Base-by-base conservation (phyloP, 2,113 vertebrate species). In the Scolopax mira region DNA sequence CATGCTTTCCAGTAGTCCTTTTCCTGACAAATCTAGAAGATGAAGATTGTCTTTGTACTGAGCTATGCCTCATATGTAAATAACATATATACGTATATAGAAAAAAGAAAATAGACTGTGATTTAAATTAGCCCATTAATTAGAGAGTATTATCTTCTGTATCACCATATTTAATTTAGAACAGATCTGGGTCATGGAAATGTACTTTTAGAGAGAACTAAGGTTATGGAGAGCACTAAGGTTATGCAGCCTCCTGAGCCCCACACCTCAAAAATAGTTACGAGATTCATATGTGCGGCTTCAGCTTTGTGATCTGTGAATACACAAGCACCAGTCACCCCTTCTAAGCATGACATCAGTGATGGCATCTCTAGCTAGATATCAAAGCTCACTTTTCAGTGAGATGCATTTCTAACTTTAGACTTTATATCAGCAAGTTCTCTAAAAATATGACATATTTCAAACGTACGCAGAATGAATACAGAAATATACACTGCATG, bases 401-500 rank as follows among this genome's bases (percentile, higher is more conserved):
- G 91, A 96, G 79, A 79, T 80, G 41, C 23, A 39, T 79, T 93
- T 93, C 93, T 89, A 93, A 94, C 62, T 94, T 95, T 95, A 95
- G 93, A 79, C 23, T 65, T 49, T 89, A 16, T 79, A 85, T 71
- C 62, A 93, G 71, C 67, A 92, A 61, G 79, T 93, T 93, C 62
- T 91, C 85, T 91, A 88, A 91, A 93, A 94, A 79, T 74, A 72
- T 39, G 30, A 58, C 54, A 52, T 89, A 84, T 90, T 91, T 93
- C 71, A 89, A 54, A 82, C 1, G 0, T 52, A 70, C 1, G 3
- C 28, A 79, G 42, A 77, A 62, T 39, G 51, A 89, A 85, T 84
- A 82, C 31, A 85, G 52, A 87, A 85, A 78, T 79, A 37, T 22
- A 82, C 27, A 75, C 19, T 52, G 33, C 58, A 19, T 65, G 25